phyloP scores from a whole-genome alignment of 2,113 vertebrate species.

The Leptosomus discolor region DNA sequence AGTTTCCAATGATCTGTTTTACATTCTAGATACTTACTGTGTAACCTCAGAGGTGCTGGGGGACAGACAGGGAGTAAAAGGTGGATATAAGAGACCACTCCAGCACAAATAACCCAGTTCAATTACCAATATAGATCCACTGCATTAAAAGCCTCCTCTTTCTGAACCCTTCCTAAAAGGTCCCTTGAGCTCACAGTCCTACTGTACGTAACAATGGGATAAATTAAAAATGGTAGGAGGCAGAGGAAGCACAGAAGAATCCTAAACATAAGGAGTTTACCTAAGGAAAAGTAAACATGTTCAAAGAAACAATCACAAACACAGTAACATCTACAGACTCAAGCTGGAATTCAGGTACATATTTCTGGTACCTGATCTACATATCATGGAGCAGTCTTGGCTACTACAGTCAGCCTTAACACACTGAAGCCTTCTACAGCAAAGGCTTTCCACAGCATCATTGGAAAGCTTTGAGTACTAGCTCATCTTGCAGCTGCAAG shows the following conservation, averaged over 20 bases:
- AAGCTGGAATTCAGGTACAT: neutral
- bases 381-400: neutral
- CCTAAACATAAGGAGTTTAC: neutral
- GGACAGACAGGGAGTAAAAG: neutral
- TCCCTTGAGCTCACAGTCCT: neutral
- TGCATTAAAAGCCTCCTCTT: neutral
- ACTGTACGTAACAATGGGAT: neutral
- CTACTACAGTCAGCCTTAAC: neutral
- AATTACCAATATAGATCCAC: neutral
- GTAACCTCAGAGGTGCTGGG: slow-evolving; percentile 1
- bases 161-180: neutral
- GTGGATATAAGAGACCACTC: neutral
- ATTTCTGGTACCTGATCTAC: neutral
- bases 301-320: neutral
- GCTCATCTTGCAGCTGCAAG: neutral
- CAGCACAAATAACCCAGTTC: neutral
- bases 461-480: neutral
- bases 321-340: neutral
- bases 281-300: neutral
- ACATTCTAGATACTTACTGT: neutral
- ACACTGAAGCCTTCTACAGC: neutral
- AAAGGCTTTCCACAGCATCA: neutral
- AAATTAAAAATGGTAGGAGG: neutral
- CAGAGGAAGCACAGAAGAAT: neutral
- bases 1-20: neutral